phyloP scores from a whole-genome alignment of 2,797 vertebrate genomes.

The Decapterus maruadsi region DNA sequence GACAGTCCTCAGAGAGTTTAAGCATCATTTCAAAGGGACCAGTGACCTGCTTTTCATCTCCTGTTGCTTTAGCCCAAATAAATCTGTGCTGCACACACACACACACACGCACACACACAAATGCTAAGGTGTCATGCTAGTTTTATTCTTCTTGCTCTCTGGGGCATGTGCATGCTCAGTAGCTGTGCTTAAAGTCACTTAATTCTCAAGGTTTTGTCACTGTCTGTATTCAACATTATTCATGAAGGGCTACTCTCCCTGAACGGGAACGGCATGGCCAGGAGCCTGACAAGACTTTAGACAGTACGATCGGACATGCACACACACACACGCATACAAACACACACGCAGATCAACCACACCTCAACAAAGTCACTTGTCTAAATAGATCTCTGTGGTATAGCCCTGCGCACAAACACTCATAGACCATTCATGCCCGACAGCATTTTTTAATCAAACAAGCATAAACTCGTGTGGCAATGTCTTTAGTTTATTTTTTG shows the following conservation, averaged over 20 bases:
- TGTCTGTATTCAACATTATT: conserved; percentile 73
- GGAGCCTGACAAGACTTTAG: conserved; percentile 48
- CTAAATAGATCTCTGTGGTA: conserved; percentile 40
- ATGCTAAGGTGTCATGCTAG: conserved; percentile 69
- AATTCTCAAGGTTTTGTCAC: conserved; percentile 77
- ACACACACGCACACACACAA: conserved; percentile 3
- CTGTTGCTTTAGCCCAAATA: conserved; percentile 67
- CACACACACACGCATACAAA: conserved; percentile 27
- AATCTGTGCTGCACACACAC: conserved; percentile 38
- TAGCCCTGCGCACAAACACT: conserved; percentile 14
- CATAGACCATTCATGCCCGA: conserved; percentile 17
- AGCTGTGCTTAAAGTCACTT: conserved; percentile 68
- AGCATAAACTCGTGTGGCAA: conserved; percentile 38
- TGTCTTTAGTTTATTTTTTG: conserved; percentile 45
- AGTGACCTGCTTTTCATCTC: conserved; percentile 68
- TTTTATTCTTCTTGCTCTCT: conserved; percentile 72
- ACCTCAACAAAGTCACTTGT: conserved; percentile 58
- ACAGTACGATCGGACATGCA: conserved; percentile 19
- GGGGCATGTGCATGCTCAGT: conserved; percentile 61
- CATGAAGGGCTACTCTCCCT: conserved; percentile 68
- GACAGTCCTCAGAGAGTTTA: conserved; percentile 72
- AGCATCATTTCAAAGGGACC: conserved; percentile 71
- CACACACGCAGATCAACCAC: conserved; percentile 47
- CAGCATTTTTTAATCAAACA: conserved; percentile 61
- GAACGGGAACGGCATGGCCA: conserved; percentile 45